Base-by-base conservation (phyloP, 30 jellyfish, hydroid and myxozoan genomes). In the Calvadosia cruxmelitensis region DNA sequence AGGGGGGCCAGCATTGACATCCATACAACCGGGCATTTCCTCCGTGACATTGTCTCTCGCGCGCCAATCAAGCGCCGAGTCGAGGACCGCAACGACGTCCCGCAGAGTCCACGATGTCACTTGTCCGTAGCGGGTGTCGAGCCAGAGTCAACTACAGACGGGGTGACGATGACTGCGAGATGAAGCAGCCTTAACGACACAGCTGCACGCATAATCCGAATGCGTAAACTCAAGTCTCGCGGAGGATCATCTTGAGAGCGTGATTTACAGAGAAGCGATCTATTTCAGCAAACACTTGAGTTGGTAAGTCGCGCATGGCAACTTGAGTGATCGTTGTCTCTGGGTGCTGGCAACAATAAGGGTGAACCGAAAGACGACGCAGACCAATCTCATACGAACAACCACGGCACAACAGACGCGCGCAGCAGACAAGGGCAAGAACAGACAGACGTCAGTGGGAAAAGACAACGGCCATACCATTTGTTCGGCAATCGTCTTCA, bases 181-280 rank as follows among this genome's bases (percentile, higher is more conserved):
- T 42, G 57, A 42, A 42, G 57, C 57, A 5, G 10, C 20, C 10
- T 5, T 20, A 20, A 42, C 57, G 57, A 42, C 57, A 42, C 57
- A 42, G 57, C 57, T 42, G 57, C 57, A 42, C 57, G 57, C 57
- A 42, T 42, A 42, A 42, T 42, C 57, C 57, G 57, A 42, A 42
- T 5, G 57, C 20, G 57, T 42, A 42, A 42, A 42, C 57, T 42
- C 57, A 42, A 42, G 57, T 42, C 57, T 42, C 20, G 57, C 10
- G 15, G 57, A 20, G 20, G 57, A 42, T 42, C 57, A 42, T 42
- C 57, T 42, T 20, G 57, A 42, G 57, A 5, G 57, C 20, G 20
- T 42, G 57, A 42, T 42, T 42, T 42, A 42, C 57, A 42, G 20
- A 42, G 20, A 10, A 5, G 57, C 10, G 57, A 42, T 42, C 57